A percentile compares a stretch with the other conserved stretches of the same genome.
These are phyloP conservation scores for Eupithecia inturbata DNA, from an alignment of 2,888 invertebrate species.

Conservation along the genomic window DNA sequence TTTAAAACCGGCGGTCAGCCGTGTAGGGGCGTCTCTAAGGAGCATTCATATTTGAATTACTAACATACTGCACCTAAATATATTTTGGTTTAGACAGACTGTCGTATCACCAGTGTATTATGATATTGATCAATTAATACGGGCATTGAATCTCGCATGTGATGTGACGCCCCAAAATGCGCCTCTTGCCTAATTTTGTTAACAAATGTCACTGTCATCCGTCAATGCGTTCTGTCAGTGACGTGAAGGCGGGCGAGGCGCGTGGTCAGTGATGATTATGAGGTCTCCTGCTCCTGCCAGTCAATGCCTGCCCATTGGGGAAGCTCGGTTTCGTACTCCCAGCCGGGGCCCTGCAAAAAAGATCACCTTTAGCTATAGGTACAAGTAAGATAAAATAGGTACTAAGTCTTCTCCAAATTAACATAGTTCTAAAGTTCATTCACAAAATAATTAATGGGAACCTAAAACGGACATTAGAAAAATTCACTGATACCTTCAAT, in stretches of 20 bases:
- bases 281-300: slow-evolving; percentile 88
- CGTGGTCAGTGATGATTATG: slow-evolving; percentile 72
- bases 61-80: background rate
- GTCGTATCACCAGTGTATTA: background rate
- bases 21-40: background rate
- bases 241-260: slow-evolving; percentile 63
- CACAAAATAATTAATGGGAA: background rate
- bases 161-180: slow-evolving; percentile 15
- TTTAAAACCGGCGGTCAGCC: slow-evolving; percentile 48
- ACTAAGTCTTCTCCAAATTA: background rate
- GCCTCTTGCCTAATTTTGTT: slow-evolving; percentile 27
- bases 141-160: background rate
- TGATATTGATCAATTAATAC: background rate
- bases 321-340: slow-evolving; percentile 96
- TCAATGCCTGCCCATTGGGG: slow-evolving; percentile 96
- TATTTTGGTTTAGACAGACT: background rate
- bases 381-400: too few species aligned
- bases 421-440: background rate
- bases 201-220: slow-evolving; percentile 29
- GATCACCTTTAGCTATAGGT: background rate
- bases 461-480: background rate
- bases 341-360: slow-evolving; percentile 91
- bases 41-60: background rate
- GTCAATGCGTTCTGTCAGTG: slow-evolving; percentile 35
- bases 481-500: background rate